phyloP scores from a whole-genome alignment of 2,888 invertebrate genomes.

The Lymantria dispar region DNA sequence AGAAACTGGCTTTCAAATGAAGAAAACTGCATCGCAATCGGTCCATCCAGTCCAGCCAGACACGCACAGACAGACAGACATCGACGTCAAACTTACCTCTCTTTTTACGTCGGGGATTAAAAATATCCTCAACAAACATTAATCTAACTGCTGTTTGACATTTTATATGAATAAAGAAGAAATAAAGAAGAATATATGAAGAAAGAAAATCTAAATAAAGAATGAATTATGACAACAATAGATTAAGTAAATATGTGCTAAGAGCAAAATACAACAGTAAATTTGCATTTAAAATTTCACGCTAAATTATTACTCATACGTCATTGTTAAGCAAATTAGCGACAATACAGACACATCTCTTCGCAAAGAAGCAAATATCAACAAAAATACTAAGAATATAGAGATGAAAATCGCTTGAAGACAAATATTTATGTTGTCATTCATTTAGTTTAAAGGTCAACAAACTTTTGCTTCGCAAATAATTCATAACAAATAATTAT shows the following conservation, averaged over 20 bases:
- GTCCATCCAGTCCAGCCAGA: too few relatives aligned
- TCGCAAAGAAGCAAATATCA: slow-evolving; percentile 2
- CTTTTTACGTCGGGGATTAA: background rate
- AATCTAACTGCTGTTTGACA: background rate
- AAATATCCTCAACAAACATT: background rate
- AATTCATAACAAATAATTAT: slow-evolving; percentile 8
- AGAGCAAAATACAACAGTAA: slow-evolving; percentile 33
- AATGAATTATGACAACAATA: background rate
- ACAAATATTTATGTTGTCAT: slow-evolving; percentile 7
- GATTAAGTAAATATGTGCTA: slow-evolving; percentile 11
- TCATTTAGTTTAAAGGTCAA: slow-evolving; percentile 14
- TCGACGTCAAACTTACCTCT: too few relatives aligned
- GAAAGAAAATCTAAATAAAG: background rate
- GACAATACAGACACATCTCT: slow-evolving; percentile 14
- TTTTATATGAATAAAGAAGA: background rate
- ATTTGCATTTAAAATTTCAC: slow-evolving; percentile 40
- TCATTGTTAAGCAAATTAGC: slow-evolving; percentile 50
- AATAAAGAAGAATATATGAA: too few relatives aligned
- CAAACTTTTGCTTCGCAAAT: slow-evolving; percentile 10
- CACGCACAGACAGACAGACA: too few relatives aligned
- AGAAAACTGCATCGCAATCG: too few relatives aligned
- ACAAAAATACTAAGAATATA: background rate
- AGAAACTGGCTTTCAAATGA: too few relatives aligned
- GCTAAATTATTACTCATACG: slow-evolving; percentile 35
- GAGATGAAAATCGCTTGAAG: slow-evolving; percentile 6